Evolutionary conservation across 1,140 invertebrate genomes (phyloP).

Genomic region (Archivesica marissinica): DNA sequence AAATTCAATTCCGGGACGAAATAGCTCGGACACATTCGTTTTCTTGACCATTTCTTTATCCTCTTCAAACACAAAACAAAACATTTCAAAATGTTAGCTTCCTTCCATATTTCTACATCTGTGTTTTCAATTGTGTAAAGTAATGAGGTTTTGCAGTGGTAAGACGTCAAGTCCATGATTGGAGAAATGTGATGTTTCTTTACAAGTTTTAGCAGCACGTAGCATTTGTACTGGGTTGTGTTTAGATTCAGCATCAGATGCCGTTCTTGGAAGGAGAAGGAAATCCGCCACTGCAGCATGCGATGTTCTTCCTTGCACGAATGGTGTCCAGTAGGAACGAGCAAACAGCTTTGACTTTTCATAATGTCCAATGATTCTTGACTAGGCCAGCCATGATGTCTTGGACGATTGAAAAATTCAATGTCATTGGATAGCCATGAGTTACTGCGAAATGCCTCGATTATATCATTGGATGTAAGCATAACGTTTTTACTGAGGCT

Average conservation of each 20-base stretch:
- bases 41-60: slow-evolving; percentile 3
- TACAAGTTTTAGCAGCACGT: slow-evolving; percentile 18
- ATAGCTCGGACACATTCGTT: slow-evolving; percentile 11
- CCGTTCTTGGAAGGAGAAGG: slow-evolving; percentile 37
- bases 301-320: not conserved
- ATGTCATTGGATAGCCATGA: not conserved
- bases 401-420: slow-evolving; percentile 31
- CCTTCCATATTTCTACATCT: not conserved
- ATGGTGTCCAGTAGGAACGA: slow-evolving; percentile 1
- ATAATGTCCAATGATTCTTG: not conserved
- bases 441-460: not conserved
- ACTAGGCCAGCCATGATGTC: slow-evolving; percentile 14
- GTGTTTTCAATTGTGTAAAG: slow-evolving; percentile 26
- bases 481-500: not conserved
- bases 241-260: slow-evolving; percentile 43
- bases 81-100: not conserved
- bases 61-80: not conserved
- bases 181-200: slow-evolving; percentile 3
- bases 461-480: not conserved
- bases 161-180: not conserved
- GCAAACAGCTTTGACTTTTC: not conserved
- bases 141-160: slow-evolving; percentile 21
- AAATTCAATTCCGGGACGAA: slow-evolving; percentile 19
- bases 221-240: slow-evolving; percentile 20
- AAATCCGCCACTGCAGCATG: slow-evolving; percentile 19